Evolutionary conservation across 2,888 invertebrate genomes (phyloP).

Genomic region (Strigamia transsilvanica): DNA sequence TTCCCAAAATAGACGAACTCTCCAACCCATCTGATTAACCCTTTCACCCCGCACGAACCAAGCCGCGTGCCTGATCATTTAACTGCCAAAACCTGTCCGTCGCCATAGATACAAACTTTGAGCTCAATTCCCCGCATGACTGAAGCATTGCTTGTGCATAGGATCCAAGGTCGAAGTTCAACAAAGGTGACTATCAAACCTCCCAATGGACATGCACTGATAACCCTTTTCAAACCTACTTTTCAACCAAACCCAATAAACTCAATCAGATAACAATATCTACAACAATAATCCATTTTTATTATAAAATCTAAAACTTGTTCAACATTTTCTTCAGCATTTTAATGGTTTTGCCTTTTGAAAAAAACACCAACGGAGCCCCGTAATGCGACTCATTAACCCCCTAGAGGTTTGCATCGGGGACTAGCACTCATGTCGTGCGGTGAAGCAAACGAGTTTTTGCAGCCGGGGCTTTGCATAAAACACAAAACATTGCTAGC

Average conservation of each 20-base stretch:
- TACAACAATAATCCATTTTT: too few relatives aligned
- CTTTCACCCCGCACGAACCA: conserved; percentile 1
- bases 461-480: neutral
- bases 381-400: conserved; percentile 2
- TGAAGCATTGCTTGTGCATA: conserved; percentile 20
- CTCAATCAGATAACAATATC: neutral
- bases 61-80: neutral
- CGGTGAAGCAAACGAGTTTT: conserved; percentile 5
- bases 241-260: neutral
- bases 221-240: neutral
- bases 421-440: neutral
- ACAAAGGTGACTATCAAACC: neutral
- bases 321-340: neutral
- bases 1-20: neutral
- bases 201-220: conserved; percentile 3
- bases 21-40: conserved; percentile 3
- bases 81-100: conserved; percentile 20
- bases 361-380: neutral
- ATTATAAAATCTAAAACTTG: neutral
- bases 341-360: neutral
- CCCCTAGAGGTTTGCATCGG: neutral
- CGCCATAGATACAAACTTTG: neutral
- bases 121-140: conserved; percentile 12
- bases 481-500: neutral
- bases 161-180: neutral